Evolutionary conservation across 2,888 invertebrate species (phyloP).

Genomic region (Pristionchus fissidentatus): DNA sequence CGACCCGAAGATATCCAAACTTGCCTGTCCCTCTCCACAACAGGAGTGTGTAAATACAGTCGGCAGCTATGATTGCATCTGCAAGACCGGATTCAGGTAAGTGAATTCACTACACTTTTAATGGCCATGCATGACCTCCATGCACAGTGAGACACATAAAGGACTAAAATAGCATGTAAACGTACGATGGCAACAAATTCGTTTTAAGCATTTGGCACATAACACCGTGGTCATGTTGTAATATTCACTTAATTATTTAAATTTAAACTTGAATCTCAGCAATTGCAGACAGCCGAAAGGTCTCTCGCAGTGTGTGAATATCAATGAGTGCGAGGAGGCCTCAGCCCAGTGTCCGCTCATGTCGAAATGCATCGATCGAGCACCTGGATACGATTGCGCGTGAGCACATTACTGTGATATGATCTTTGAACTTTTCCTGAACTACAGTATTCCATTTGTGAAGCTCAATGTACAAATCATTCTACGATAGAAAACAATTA

Average conservation of each 20-base stretch:
- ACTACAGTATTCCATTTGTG: neutral
- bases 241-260: too few species aligned
- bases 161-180: too few species aligned
- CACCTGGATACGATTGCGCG: conserved; percentile 27
- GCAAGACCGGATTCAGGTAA: conserved; percentile 40
- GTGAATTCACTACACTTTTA: neutral
- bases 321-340: conserved; percentile 50
- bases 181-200: too few species aligned
- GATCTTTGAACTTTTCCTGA: neutral
- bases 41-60: conserved; percentile 39
- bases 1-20: conserved; percentile 12
- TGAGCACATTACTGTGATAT: conserved; percentile 7
- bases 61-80: conserved; percentile 21
- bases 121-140: too few species aligned
- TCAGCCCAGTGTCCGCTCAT: conserved; percentile 47
- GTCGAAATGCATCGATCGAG: conserved; percentile 44
- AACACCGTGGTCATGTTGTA: too few species aligned
- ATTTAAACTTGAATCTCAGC: neutral
- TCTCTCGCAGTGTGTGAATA: conserved; percentile 43
- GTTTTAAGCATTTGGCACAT: too few species aligned
- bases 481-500: neutral
- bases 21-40: conserved; percentile 43
- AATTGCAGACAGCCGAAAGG: conserved; percentile 43
- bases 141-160: too few species aligned
- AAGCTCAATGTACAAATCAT: neutral